Evolutionary conservation across 2,797 vertebrate genomes (phyloP), one percentile per base, ranked within the genome.

Genomic region (Gambelia wislizenii): DNA sequence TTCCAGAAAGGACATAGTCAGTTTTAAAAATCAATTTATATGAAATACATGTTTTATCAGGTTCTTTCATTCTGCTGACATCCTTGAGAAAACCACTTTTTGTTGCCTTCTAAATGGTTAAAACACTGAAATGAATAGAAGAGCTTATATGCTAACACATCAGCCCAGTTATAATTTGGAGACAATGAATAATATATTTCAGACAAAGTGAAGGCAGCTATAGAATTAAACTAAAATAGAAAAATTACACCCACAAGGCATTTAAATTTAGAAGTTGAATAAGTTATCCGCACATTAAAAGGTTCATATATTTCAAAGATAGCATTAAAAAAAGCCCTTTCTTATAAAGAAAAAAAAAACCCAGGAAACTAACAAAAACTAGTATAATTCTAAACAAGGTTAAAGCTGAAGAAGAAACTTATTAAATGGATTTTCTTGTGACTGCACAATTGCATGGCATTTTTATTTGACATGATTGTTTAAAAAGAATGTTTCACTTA

Each of bases 271-370:
- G 94, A 91, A 95, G 90, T 93, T 95, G 96, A 96, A 97, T 96
- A 97, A 97, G 96, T 96, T 96, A 96, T 95, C 96, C 91, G 93
- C 95, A 96, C 92, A 96, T 96, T 97, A 96, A 96, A 96, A 95
- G 89, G 85, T 93, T 96, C 95, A 84, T 94, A 94, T 97, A 96
- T 95, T 96, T 95, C 94, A 96, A 96, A 96, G 94, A 95, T 95
- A 93, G 93, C 86, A 96, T 94, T 25, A 93, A 93, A 92, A 96
- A 95, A 89, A 95, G 27, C 1, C 10, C 10, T 90, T 83, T 72
- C 82, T 94, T 92, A 20, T 61, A 33, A 85, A 25, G 22, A 89
- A 54, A 90, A 94, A 96, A 95, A 96, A 92, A 93, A n/a, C n/a
- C 90, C 80, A 80, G 94, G 85, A 94, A 96, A 96, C 94, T 94